Percentiles rank a stretch among this genome's conserved stretches.
phyloP scores from a whole-genome alignment of 2,888 invertebrate genomes.

The Trypoxylon attenuatum region DNA sequence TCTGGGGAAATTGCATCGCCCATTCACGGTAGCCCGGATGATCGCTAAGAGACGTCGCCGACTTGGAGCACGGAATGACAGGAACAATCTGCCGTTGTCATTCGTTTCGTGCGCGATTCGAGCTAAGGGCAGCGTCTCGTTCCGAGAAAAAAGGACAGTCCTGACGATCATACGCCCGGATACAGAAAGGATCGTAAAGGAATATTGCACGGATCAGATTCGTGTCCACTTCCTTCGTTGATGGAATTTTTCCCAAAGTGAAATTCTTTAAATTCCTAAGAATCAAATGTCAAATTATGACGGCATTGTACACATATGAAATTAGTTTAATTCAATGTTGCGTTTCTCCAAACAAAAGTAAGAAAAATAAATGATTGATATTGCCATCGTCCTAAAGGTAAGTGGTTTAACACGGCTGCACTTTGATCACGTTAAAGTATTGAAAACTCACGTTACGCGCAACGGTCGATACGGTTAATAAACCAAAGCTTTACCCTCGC shows the following conservation, averaged over 20 bases:
- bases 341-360: too few species aligned
- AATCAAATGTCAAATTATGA: too few species aligned
- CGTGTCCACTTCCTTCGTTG: constrained; percentile 6
- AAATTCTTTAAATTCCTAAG: too few species aligned
- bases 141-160: constrained; percentile 10
- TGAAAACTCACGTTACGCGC: too few species aligned
- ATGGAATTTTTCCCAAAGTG: background rate
- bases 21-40: constrained; percentile 53
- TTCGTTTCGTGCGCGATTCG: constrained; percentile 55
- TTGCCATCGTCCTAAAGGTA: too few species aligned
- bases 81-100: constrained; percentile 63
- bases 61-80: constrained; percentile 52
- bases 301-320: too few species aligned
- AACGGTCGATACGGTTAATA: constrained; percentile 26
- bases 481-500: constrained; percentile 11
- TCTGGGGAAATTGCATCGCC: constrained; percentile 58
- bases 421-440: too few species aligned
- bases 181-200: constrained; percentile 3
- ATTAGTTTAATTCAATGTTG: too few species aligned
- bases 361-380: too few species aligned
- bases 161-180: background rate
- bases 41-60: constrained; percentile 51
- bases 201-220: constrained; percentile 6
- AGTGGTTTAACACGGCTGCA: too few species aligned
- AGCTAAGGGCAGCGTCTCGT: constrained; percentile 18